phyloP scores from a whole-genome alignment of 2,797 vertebrate species.

The Pseudomugil gertrudae region DNA sequence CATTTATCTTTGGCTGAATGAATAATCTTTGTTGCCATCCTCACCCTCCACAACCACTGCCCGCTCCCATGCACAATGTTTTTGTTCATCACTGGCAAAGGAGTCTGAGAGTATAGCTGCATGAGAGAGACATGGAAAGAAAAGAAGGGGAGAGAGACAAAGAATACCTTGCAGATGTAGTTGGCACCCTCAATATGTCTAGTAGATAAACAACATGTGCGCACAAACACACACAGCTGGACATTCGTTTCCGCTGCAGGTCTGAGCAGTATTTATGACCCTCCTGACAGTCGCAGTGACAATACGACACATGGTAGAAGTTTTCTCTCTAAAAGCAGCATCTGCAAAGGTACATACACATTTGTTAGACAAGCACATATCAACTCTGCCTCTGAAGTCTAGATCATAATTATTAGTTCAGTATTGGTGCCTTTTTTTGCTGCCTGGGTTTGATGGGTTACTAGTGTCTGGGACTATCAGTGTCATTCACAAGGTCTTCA shows the following conservation, averaged over 20 bases:
- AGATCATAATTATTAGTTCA: conserved; percentile 21
- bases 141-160: conserved; percentile 10
- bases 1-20: conserved; percentile 63
- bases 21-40: conserved; percentile 60
- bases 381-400: conserved; percentile 34
- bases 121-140: conserved; percentile 25
- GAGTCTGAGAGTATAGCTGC: conserved; percentile 47
- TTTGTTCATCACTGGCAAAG: conserved; percentile 64
- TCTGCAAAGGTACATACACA: conserved; percentile 6
- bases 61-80: conserved; percentile 52
- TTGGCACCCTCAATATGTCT: conserved; percentile 43
- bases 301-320: conserved; percentile 41
- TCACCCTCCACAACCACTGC: neutral
- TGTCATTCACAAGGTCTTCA: conserved; percentile 34
- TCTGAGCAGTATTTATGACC: conserved; percentile 51
- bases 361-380: conserved; percentile 28
- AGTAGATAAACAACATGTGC: conserved; percentile 5
- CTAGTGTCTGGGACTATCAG: conserved; percentile 25
- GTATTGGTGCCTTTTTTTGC: conserved; percentile 11
- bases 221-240: conserved; percentile 22
- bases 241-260: conserved; percentile 28
- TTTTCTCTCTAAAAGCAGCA: conserved; percentile 13
- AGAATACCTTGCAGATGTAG: conserved; percentile 28
- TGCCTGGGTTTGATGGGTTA: conserved; percentile 10
- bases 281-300: conserved; percentile 47